A percentile compares a stretch with the other conserved stretches of the same genome.
phyloP scores from a whole-genome alignment of 2,888 invertebrate genomes.

The Pseudeuparius sepicola region DNA sequence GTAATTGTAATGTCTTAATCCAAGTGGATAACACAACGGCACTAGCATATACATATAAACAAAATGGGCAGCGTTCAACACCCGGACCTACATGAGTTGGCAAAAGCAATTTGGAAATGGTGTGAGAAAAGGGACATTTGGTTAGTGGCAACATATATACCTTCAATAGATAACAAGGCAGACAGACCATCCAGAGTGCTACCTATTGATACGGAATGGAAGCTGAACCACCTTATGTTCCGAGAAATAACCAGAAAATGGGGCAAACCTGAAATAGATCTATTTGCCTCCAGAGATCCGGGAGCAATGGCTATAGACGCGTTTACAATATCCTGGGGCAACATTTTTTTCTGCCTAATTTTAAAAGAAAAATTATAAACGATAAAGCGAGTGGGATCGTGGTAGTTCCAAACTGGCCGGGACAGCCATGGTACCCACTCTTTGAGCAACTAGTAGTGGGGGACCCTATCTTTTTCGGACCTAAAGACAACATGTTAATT shows the following conservation, averaged over 20 bases:
- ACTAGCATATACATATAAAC: background rate
- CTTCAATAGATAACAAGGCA: background rate
- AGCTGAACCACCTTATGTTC: background rate
- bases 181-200: conserved; percentile 1
- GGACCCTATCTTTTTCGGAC: conserved; percentile 21
- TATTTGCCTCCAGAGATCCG: conserved; percentile 4
- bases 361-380: too few species aligned
- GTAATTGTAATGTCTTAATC: background rate
- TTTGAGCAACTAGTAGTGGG: background rate
- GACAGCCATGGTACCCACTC: conserved; percentile 1
- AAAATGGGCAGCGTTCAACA: background rate
- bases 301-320: background rate
- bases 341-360: background rate
- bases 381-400: conserved; percentile 1
- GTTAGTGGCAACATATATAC: background rate
- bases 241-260: background rate
- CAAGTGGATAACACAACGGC: background rate
- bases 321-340: conserved; percentile 1
- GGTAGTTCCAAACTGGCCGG: conserved; percentile 5
- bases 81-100: background rate
- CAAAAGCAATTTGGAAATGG: conserved; percentile 3
- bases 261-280: conserved; percentile 7
- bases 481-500: conserved; percentile 21
- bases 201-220: background rate
- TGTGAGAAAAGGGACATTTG: conserved; percentile 1